Percentiles rank a stretch among this genome's conserved stretches.
Conservation (phyloP, 53 echinoderm and acorn worm genomes). For the Astropecten irregularis region DNA sequence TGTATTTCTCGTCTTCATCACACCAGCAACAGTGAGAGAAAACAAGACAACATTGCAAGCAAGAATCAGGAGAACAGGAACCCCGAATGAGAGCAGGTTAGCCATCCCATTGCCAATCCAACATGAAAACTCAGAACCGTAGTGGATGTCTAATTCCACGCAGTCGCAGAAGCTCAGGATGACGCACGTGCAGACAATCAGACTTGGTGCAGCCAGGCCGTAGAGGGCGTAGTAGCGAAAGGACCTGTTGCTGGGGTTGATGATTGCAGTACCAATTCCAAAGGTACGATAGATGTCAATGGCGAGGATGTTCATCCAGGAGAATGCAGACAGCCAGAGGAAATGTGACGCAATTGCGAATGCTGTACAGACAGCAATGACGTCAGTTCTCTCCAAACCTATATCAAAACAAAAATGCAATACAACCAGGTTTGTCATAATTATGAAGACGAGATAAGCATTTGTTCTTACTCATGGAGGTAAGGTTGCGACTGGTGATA, state of each 20-base stretch:
- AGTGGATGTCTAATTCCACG: slow-evolving; percentile 41
- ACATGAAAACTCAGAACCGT: slow-evolving; percentile 48
- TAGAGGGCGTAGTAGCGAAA: slow-evolving; percentile 63
- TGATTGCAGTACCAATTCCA: slow-evolving; percentile 53
- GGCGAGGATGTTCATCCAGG: slow-evolving; percentile 78
- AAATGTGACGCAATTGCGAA: slow-evolving; percentile 67
- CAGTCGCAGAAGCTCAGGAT: too few relatives aligned
- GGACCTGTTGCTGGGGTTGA: not conserved
- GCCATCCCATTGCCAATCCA: slow-evolving; percentile 64
- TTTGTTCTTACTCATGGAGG: too few relatives aligned
- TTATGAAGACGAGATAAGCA: too few relatives aligned
- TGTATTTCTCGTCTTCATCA: slow-evolving; percentile 40
- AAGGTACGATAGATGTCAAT: too few relatives aligned
- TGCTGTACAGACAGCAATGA: slow-evolving; percentile 37
- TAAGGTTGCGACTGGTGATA: too few relatives aligned
- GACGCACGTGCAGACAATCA: slow-evolving; percentile 69
- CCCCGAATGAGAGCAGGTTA: slow-evolving; percentile 57
- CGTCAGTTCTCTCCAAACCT: slow-evolving; percentile 35
- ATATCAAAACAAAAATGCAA: too few relatives aligned
- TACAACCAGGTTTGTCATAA: too few relatives aligned
- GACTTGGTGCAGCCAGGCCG: slow-evolving; percentile 54
- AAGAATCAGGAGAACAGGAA: slow-evolving; percentile 49
- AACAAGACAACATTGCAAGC: slow-evolving; percentile 52
- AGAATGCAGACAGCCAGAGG: slow-evolving; percentile 73
- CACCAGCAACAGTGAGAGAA: slow-evolving; percentile 57